Evolutionary conservation across 2,888 invertebrate species (phyloP).

Genomic region (Lasioglossum zephyrum): DNA sequence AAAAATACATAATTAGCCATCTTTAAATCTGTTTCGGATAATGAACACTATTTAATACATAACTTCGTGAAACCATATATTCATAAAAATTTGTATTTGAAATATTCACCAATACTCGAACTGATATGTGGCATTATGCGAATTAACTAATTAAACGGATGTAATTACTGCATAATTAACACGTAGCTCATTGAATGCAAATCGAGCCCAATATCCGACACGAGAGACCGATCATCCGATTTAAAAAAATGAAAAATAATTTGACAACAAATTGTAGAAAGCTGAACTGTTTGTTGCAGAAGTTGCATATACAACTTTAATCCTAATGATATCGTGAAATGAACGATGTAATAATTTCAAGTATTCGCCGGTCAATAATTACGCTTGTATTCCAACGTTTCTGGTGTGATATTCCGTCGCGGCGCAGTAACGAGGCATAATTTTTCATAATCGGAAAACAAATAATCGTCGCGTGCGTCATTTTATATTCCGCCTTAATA

Average conservation of each 20-base stretch:
- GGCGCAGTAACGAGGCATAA: slow-evolving; percentile 14
- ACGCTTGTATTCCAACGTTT: background rate
- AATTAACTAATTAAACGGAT: background rate
- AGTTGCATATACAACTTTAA: background rate
- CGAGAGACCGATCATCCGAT: background rate
- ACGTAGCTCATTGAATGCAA: background rate
- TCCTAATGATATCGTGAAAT: background rate
- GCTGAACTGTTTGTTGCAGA: background rate
- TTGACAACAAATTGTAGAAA: background rate
- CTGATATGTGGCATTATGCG: too few species aligned
- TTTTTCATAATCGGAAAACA: slow-evolving; percentile 44
- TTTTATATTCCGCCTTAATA: slow-evolving; percentile 33
- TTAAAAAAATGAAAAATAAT: background rate
- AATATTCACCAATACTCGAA: too few species aligned
- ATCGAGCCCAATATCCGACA: background rate
- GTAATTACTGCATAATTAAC: too few species aligned
- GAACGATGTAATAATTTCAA: slow-evolving; percentile 10
- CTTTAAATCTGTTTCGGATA: too few species aligned
- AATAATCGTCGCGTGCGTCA: slow-evolving; percentile 31
- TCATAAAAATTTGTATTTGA: background rate
- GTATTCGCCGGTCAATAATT: slow-evolving; percentile 18
- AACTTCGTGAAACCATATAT: background rate
- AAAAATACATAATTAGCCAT: too few species aligned
- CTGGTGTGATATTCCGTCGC: background rate
- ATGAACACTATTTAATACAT: too few species aligned